These are phyloP conservation scores for Danio rerio DNA, from an alignment of 2,113 vertebrate genomes.

Conservation along the genomic window DNA sequence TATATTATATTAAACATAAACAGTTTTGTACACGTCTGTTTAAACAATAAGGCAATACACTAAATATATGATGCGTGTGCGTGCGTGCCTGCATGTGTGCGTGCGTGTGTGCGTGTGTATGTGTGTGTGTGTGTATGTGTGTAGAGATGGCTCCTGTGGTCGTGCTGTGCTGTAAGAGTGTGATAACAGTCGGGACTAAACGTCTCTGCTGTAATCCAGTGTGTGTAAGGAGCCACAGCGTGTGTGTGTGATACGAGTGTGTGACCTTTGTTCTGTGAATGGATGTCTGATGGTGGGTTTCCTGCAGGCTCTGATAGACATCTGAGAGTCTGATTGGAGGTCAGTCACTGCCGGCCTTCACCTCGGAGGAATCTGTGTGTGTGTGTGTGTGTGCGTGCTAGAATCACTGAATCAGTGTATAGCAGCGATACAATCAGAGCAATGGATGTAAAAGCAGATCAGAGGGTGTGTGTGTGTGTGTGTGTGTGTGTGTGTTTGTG, in stretches of 20 bases:
- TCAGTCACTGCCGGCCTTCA: slow-evolving; percentile 55
- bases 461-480: slow-evolving; percentile 26
- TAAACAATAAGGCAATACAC: no score
- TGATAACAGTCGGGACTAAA: not conserved
- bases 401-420: no score
- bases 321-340: slow-evolving; percentile 74
- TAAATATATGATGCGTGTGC: no score
- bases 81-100: no score
- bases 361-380: slow-evolving; percentile 26
- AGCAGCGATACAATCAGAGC: no score
- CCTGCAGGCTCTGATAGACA: slow-evolving; percentile 74
- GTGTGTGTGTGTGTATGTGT: no score
- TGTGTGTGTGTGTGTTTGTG: not conserved
- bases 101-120: no score
- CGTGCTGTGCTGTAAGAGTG: no score
- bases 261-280: slow-evolving; percentile 21
- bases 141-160: no score
- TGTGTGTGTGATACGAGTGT: not conserved
- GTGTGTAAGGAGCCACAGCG: not conserved
- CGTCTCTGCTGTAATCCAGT: not conserved
- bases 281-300: slow-evolving; percentile 51
- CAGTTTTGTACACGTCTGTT: no score
- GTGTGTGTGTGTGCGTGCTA: slow-evolving; percentile 44
- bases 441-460: no score
- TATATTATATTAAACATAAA: no score